Percentiles rank a stretch among this genome's conserved stretches.
Conservation (phyloP, 2,888 invertebrate genomes). For the Formica aserva region DNA sequence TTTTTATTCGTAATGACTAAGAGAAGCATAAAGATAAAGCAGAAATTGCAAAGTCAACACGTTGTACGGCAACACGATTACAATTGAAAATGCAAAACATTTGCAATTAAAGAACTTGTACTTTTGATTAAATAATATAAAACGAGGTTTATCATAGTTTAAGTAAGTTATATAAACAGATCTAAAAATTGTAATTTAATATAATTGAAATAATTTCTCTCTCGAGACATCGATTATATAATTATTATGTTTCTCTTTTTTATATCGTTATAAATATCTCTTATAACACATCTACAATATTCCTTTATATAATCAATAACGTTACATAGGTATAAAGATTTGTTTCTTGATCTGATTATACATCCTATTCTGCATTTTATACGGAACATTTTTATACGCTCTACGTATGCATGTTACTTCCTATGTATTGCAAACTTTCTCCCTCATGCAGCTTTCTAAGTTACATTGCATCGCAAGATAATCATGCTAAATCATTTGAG, state of each 20-base stretch:
- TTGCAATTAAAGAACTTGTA: not conserved
- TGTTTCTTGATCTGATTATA: conserved; percentile 37
- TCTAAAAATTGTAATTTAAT: not conserved
- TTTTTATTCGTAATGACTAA: not conserved
- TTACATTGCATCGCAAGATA: conserved; percentile 28
- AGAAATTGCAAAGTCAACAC: not conserved
- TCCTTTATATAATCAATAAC: conserved; percentile 26
- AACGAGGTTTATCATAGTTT: not conserved
- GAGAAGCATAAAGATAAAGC: not conserved
- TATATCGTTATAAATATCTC: not conserved
- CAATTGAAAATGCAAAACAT: not conserved
- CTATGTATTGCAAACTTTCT: conserved; percentile 46
- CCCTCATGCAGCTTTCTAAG: conserved; percentile 45
- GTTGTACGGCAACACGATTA: not conserved
- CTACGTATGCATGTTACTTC: conserved; percentile 23
- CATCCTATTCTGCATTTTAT: not conserved
- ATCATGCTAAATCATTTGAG: conserved; percentile 45
- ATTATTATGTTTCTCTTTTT: not conserved
- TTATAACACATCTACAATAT: not conserved
- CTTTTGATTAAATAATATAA: not conserved
- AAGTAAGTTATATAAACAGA: not conserved
- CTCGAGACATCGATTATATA: not conserved
- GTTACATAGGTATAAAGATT: not conserved
- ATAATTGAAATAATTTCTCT: not conserved
- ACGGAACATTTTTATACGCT: not conserved